phyloP scores from a whole-genome alignment of 2,113 vertebrate genomes.

The Trichomycterus rosablanca region DNA sequence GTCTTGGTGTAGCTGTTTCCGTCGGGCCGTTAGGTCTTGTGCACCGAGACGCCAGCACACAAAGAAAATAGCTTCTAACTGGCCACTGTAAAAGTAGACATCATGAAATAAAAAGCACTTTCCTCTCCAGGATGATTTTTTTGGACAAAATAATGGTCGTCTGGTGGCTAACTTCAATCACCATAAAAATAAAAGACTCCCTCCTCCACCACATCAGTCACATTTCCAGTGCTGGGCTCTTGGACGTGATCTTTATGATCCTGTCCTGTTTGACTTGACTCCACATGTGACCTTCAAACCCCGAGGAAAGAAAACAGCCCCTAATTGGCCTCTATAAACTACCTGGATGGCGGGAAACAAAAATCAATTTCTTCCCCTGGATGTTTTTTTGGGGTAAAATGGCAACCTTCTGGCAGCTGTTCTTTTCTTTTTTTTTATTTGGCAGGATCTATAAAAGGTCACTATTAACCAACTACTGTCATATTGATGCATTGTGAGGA shows the following conservation, averaged over 20 bases:
- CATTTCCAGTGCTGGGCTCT: too few species aligned
- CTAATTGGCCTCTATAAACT: slow-evolving; percentile 35
- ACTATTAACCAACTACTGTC: slow-evolving; percentile 31
- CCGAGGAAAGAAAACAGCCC: slow-evolving; percentile 9
- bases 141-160: not conserved
- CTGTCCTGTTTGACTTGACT: not conserved
- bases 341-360: slow-evolving; percentile 23
- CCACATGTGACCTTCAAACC: not conserved
- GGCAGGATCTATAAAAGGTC: too few species aligned
- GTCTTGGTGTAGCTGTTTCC: slow-evolving; percentile 4
- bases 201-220: too few species aligned
- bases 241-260: too few species aligned
- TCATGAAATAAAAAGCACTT: slow-evolving; percentile 24
- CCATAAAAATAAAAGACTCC: not conserved
- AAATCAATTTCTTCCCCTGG: slow-evolving; percentile 39
- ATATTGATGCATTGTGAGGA: slow-evolving; percentile 32
- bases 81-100: slow-evolving; percentile 15
- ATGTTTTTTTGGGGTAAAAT: slow-evolving; percentile 39
- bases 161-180: not conserved
- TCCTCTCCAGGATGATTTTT: not conserved
- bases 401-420: slow-evolving; percentile 30
- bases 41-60: not conserved
- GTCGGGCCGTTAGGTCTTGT: not conserved
- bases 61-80: slow-evolving; percentile 27
- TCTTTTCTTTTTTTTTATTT: slow-evolving; percentile 35